Conservation (phyloP, 2,888 invertebrate genomes). For the Congeria kusceri region DNA sequence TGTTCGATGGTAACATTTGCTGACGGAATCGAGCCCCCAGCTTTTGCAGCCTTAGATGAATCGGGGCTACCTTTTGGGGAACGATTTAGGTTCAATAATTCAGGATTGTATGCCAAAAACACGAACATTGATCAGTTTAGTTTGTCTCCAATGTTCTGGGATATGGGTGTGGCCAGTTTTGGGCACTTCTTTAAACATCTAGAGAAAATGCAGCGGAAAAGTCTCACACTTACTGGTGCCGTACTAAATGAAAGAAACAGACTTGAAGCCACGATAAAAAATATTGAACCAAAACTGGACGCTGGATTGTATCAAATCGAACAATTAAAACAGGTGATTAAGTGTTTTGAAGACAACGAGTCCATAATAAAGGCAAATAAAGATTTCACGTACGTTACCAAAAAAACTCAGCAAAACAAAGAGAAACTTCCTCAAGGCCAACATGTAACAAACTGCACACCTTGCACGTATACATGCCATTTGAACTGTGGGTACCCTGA, state of each 20-base stretch:
- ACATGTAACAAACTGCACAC: constrained; percentile 56
- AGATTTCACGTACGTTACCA: constrained; percentile 50
- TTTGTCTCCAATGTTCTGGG: constrained; percentile 58
- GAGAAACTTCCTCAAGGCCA: constrained; percentile 35
- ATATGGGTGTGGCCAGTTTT: constrained; percentile 61
- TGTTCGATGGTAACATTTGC: constrained; percentile 65
- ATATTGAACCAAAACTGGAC: constrained; percentile 40
- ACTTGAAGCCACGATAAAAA: constrained; percentile 53
- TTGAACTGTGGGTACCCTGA: constrained; percentile 38
- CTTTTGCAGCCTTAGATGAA: constrained; percentile 49
- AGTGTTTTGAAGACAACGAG: constrained; percentile 38
- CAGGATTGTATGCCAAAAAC: constrained; percentile 59
- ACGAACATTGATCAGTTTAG: constrained; percentile 25
- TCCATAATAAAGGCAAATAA: constrained; percentile 47
- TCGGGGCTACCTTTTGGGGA: constrained; percentile 52
- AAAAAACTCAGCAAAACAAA: constrained; percentile 38
- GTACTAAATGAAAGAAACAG: constrained; percentile 57
- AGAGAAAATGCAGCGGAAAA: constrained; percentile 49
- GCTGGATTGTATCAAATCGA: constrained; percentile 41
- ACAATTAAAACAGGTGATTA: constrained; percentile 37
- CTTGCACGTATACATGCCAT: constrained; percentile 56
- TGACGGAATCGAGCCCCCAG: constrained; percentile 64
- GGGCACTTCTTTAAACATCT: constrained; percentile 53
- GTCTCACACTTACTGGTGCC: constrained; percentile 60
- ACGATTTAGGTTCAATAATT: constrained; percentile 63